Evolutionary conservation across 1,140 invertebrate genomes (phyloP), one percentile per base, ranked within the genome.

Genomic region (Hormaphis cornu): DNA sequence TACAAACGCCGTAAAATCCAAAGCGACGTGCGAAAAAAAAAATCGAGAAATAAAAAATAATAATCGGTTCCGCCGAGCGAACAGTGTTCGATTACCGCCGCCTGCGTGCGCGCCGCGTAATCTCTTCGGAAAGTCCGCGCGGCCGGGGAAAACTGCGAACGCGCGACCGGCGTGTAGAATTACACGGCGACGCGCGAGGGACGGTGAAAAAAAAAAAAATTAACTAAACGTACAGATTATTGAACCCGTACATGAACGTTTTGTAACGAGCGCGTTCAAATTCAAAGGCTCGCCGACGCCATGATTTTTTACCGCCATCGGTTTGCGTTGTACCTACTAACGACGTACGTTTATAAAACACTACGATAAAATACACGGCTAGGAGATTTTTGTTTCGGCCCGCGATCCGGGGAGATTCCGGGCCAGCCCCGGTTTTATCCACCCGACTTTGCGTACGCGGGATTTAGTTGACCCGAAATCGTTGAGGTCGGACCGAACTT

Each of bases 111-210:
- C 46, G 46, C 58, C 40, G 16, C 37, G 12, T 63, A 63, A 63
- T 63, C 58, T 16, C 58, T 46, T 46, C 18, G 58, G 26, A 44
- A 46, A 63, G 58, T 63, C 40, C 24, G 40, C 42, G 42, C n/a
- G 28, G 24, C 16, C n/a, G 30, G n/a, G 28, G 40, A 63, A 46
- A 46, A 63, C 22, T 63, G 33, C 30, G 58, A 44, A 46, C 40
- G 24, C 16, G 18, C 14, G 42, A n/a, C n/a, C n/a, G n/a, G n/a
- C n/a, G 40, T 44, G 26, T 63, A 30, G 26, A 30, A 26, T 63
- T 63, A 63, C 58, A 46, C 18, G 40, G 18, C 37, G 14, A 40
- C 37, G 14, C 37, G 14, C 7, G 37, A 40, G 28, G 22, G 26
- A 63, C 16, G 26, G 37, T 5, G n/a, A 63, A 44, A 61, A 46